Evolutionary conservation across 1,140 invertebrate genomes (phyloP).

Genomic region (Aradophagus sp.): DNA sequence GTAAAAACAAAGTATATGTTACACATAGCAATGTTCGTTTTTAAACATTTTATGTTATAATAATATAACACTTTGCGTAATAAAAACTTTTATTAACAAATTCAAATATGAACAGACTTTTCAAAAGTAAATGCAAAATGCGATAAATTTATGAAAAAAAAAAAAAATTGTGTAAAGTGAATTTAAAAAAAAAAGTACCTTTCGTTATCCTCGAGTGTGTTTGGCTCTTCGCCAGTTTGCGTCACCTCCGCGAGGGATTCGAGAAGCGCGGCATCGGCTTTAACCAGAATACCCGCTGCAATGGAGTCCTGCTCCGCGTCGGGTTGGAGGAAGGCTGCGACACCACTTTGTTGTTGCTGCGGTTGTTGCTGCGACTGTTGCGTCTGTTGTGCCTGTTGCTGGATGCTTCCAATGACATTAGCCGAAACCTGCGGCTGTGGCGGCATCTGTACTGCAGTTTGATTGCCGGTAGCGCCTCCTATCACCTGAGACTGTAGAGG

Average conservation of each 20-base stretch:
- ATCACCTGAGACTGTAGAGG: conserved; percentile 59
- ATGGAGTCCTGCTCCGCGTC: conserved; percentile 72
- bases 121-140: background rate
- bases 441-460: conserved; percentile 62
- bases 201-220: conserved; percentile 79
- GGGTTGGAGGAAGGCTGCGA: conserved; percentile 67
- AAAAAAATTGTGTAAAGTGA: background rate
- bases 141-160: background rate
- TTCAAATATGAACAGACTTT: too few relatives aligned
- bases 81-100: too few relatives aligned
- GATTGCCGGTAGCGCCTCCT: conserved; percentile 30
- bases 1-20: too few relatives aligned
- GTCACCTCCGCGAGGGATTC: conserved; percentile 74
- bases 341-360: conserved; percentile 47
- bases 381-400: conserved; percentile 55
- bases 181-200: conserved; percentile 70
- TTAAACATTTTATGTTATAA: too few relatives aligned
- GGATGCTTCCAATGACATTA: conserved; percentile 6
- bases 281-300: conserved; percentile 56
- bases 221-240: conserved; percentile 70
- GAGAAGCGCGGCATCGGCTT: conserved; percentile 66
- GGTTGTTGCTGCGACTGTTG: conserved; percentile 13
- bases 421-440: conserved; percentile 11
- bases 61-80: too few relatives aligned
- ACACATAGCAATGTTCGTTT: too few relatives aligned